Base-by-base conservation (phyloP, 2,113 vertebrate genomes). In the Turdus rufiventris region DNA sequence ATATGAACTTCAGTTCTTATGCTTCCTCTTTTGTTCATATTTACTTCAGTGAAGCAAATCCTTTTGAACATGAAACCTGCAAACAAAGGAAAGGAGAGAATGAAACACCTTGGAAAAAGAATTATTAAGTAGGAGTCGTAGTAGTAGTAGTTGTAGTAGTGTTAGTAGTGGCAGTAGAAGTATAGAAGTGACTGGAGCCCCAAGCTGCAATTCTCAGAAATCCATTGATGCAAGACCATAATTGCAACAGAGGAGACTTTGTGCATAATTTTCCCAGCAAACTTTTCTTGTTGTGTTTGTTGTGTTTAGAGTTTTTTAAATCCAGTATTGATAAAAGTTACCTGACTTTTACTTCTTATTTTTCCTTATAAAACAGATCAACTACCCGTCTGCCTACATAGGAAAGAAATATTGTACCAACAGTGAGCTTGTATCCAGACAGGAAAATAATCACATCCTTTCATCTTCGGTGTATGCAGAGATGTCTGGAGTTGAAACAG, bases 401-500 rank as follows among this genome's bases (percentile, higher is more conserved):
- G 28, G 65, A 85, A 43, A 74, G 47, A 89, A 89, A 43, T 45
- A 84, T 2, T 61, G 11, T 53, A 70, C 31, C 51, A 81, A 85
- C 45, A 48, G 16, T 60, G 63, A 75, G 33, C 63, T n/a, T 76
- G 38, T 40, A 74, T 71, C 56, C 88, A 93, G 81, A 45, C 65
- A 38, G 77, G 65, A 81, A 93, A 73, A 87, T 24, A 43, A 91
- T 67, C 31, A 16, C 45, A 50, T 85, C 51, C 79, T 58, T 93
- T 96, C 76, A 72, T 91, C 62, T 68, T 79, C 81, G 62, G 17
- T 73, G 33, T 77, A 77, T 23, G 45, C 42, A 73, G 50, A 77
- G 51, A 84, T 71, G 56, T 84, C 88, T 95, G 61, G 73, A 81
- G 53, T 66, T 91, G 73, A 93, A 81, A 81, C 51, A 91, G 79